Conservation (phyloP, 1,140 invertebrate species). For the Brachionus asplanchnoidis region DNA sequence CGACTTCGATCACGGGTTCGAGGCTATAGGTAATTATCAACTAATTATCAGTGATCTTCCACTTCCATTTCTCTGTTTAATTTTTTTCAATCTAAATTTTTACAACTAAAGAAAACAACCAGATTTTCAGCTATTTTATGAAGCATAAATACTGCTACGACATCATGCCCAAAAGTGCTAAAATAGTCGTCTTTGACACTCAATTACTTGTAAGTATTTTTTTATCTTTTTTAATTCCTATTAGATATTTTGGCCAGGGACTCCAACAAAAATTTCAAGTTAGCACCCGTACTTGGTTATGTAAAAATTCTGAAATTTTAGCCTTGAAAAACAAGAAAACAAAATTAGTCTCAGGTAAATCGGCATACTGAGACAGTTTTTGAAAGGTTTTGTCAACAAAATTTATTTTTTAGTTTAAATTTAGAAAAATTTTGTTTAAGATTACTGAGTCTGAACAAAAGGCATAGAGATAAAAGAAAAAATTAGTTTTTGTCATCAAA, state of each 20-base stretch:
- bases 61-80: background rate
- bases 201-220: conserved; percentile 66
- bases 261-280: background rate
- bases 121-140: conserved; percentile 65
- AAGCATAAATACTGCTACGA: conserved; percentile 99
- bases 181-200: conserved; percentile 98
- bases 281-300: background rate
- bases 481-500: no score
- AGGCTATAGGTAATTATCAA: conserved; percentile 13
- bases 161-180: conserved; percentile 95
- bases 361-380: background rate
- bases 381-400: background rate
- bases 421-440: background rate
- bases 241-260: no score
- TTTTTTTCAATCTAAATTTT: background rate
- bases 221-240: background rate
- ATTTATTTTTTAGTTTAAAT: background rate
- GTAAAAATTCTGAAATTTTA: background rate
- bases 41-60: background rate
- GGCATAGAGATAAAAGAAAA: no score
- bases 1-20: conserved; percentile 31
- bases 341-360: background rate
- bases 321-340: background rate
- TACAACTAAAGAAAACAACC: background rate
- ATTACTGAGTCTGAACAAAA: background rate